Conservation (phyloP, 2,888 invertebrate genomes). For the Torymus texanus region DNA sequence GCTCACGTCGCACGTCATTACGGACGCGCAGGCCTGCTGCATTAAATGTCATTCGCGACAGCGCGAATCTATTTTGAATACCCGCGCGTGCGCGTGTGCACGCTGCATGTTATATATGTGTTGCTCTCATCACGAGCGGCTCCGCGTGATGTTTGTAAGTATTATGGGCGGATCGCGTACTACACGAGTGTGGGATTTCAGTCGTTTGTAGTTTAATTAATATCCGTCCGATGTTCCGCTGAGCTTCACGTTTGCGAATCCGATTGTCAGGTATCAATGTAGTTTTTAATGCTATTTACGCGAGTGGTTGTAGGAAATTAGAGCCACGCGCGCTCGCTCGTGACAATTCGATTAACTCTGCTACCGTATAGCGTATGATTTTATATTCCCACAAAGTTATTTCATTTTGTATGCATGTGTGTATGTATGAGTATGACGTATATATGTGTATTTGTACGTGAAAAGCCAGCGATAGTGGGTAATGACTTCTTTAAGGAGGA, state of each 20-base stretch:
- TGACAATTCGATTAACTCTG: no score
- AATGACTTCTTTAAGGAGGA: slow-evolving; percentile 28
- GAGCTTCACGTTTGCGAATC: neutral
- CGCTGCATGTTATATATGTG: neutral
- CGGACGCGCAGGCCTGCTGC: slow-evolving; percentile 37
- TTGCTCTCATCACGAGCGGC: slow-evolving; percentile 31
- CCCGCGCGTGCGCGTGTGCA: neutral
- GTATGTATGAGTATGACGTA: neutral
- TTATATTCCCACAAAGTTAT: no score
- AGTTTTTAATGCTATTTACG: slow-evolving; percentile 3
- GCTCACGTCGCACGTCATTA: slow-evolving; percentile 58
- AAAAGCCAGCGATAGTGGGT: slow-evolving; percentile 15
- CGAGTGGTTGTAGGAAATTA: no score
- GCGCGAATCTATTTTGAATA: slow-evolving; percentile 56
- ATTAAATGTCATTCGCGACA: slow-evolving; percentile 56
- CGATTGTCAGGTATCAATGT: slow-evolving; percentile 21
- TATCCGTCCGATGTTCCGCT: slow-evolving; percentile 23
- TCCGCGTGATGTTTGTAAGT: slow-evolving; percentile 18
- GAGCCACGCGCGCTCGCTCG: no score
- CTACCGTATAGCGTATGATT: no score
- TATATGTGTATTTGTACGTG: neutral
- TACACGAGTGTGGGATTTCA: slow-evolving; percentile 39
- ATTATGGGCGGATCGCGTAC: neutral
- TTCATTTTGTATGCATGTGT: no score
- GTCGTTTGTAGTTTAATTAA: slow-evolving; percentile 48